Conservation (phyloP, 2,113 vertebrate genomes). For the Hydrolagus affinis region DNA sequence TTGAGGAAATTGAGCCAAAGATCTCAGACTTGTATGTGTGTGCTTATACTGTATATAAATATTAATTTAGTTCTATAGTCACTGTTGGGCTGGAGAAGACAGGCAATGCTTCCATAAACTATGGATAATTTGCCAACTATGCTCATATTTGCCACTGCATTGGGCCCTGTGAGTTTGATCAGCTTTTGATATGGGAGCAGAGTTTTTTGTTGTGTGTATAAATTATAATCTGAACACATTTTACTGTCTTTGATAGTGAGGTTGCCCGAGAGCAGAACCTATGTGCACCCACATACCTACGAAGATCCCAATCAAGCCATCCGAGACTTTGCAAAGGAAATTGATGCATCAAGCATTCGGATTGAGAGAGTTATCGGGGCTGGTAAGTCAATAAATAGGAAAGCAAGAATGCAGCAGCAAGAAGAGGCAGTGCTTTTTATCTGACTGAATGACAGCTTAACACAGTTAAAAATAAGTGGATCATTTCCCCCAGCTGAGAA, state of each 20-base stretch:
- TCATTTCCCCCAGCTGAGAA: too few relatives aligned
- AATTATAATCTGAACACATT: not conserved
- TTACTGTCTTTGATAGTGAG: conserved; percentile 49
- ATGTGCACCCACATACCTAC: conserved; percentile 68
- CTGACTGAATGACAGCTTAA: not conserved
- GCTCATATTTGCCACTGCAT: too few relatives aligned
- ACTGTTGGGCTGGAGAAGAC: too few relatives aligned
- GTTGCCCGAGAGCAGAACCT: conserved; percentile 63
- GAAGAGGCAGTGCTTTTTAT: not conserved
- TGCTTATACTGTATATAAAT: too few relatives aligned
- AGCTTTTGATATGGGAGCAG: not conserved
- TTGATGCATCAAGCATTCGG: conserved; percentile 63
- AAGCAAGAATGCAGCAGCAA: not conserved
- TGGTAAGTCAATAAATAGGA: conserved; percentile 45
- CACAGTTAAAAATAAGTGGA: too few relatives aligned
- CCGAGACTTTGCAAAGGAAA: conserved; percentile 69
- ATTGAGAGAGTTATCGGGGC: conserved; percentile 68
- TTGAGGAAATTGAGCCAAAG: too few relatives aligned
- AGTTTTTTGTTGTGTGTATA: not conserved
- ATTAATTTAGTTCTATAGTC: too few relatives aligned
- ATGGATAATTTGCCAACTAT: too few relatives aligned
- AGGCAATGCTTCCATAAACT: too few relatives aligned
- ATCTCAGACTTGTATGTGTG: too few relatives aligned
- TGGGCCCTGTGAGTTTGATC: not conserved
- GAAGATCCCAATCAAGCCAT: conserved; percentile 69